Base-by-base conservation (phyloP, 1,140 invertebrate species). In the Brachystomella parvula region DNA sequence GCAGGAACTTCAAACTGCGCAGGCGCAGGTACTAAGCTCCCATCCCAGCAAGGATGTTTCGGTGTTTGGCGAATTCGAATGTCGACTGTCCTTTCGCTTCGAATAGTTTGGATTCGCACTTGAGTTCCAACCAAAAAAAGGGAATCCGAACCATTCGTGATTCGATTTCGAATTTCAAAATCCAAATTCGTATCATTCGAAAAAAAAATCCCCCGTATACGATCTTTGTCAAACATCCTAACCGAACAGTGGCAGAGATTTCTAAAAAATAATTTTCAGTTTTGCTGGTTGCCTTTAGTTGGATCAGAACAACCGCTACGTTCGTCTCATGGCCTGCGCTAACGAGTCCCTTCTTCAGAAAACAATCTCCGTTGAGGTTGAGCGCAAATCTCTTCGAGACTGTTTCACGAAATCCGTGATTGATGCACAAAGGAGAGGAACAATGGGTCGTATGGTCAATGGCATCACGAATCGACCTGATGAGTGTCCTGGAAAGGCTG, bases 1-100 rank as follows among this genome's bases (percentile, higher is more conserved):
- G 21, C 19, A 28, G 32, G 44, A 65, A 31, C 58, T 63, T 60
- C 19, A 28, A 53, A 30, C 21, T 59, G 29, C n/a, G 29, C 35
- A 35, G 32, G 47, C 21, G 1, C 47, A 49, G 28, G 24, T 57
- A 66, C 19, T 6, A 47, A 31, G 53, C 3, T 31, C 56, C 3
- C n/a, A 2, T 53, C 19, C 24, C 6, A 29, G 3, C 12, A 56
- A n/a, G n/a, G 35, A 3, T 44, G 9, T 44, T n/a, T n/a, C 39
- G n/a, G n/a, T 9, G n/a, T 12, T 44, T n/a, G n/a, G 39, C 39
- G 39, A 44, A 12, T 44, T 44, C n/a, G 9, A 44, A 44, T 12
- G 9, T n/a, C 39, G 39, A 12, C 39, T 44, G 9, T n/a, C n/a
- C 9, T n/a, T 44, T 12, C 9, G 39, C 39, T 12, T 9, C 39